Conservation (phyloP, 1,140 invertebrate genomes). For the Drosophila tropicalis region DNA sequence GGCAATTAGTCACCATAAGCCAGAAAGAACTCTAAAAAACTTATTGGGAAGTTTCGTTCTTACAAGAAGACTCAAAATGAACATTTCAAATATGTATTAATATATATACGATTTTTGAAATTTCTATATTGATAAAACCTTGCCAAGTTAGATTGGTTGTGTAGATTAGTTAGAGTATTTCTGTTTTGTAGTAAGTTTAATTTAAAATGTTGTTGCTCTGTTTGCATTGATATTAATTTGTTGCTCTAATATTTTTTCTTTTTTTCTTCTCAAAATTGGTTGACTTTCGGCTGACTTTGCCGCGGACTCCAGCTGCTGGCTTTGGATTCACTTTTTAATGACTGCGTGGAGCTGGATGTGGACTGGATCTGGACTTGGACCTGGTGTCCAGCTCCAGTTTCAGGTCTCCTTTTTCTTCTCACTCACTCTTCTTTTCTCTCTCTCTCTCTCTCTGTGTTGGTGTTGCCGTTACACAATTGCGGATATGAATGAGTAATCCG, state of each 20-base stretch:
- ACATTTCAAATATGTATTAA: too few relatives aligned
- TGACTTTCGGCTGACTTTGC: constrained; percentile 43
- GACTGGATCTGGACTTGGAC: constrained; percentile 22
- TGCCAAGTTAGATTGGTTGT: too few relatives aligned
- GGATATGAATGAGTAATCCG: constrained; percentile 81
- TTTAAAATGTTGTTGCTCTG: constrained; percentile 25
- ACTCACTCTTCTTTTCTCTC: too few relatives aligned
- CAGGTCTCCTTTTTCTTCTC: constrained; percentile 17
- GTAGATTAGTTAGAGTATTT: constrained; percentile 44
- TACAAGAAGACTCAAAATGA: too few relatives aligned
- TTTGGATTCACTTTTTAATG: constrained; percentile 79
- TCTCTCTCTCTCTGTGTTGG: background rate
- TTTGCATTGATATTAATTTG: constrained; percentile 73
- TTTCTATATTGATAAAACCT: too few relatives aligned
- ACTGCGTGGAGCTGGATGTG: constrained; percentile 54
- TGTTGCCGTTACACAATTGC: constrained; percentile 72
- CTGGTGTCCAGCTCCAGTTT: constrained; percentile 47
- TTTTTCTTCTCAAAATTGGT: constrained; percentile 64
- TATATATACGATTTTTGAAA: too few relatives aligned
- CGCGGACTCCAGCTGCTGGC: constrained; percentile 47
- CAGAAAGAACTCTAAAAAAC: too few relatives aligned
- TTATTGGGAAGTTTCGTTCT: too few relatives aligned
- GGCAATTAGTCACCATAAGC: too few relatives aligned
- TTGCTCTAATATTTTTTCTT: constrained; percentile 70
- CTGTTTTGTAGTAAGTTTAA: background rate